phyloP scores from a whole-genome alignment of 2,888 invertebrate genomes.

The Onthophagus sagittarius region DNA sequence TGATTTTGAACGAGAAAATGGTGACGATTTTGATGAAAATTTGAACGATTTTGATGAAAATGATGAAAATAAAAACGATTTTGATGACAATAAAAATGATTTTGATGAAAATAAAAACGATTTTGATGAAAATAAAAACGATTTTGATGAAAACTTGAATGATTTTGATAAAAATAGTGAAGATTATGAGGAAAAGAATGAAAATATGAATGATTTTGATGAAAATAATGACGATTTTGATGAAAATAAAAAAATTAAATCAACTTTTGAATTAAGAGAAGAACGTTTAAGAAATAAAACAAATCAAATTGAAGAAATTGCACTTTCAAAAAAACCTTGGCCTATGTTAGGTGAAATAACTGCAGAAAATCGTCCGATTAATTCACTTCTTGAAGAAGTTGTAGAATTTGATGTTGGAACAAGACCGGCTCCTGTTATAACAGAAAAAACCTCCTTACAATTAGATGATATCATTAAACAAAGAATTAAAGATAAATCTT shows the following conservation, averaged over 20 bases:
- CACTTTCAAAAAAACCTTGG: conserved; percentile 86
- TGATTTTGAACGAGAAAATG: conserved; percentile 32
- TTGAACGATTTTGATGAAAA: conserved; percentile 32
- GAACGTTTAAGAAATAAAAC: conserved; percentile 68
- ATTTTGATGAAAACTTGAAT: conserved; percentile 28
- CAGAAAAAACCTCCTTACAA: conserved; percentile 81
- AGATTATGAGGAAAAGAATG: conserved; percentile 25
- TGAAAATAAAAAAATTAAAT: conserved; percentile 42
- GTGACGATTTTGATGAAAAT: conserved; percentile 29
- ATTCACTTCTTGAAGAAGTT: conserved; percentile 88
- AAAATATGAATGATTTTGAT: conserved; percentile 20
- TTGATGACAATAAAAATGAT: conserved; percentile 27
- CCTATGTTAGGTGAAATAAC: conserved; percentile 87
- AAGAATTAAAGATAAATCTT: conserved; percentile 88
- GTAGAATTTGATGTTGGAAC: conserved; percentile 84
- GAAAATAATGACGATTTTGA: conserved; percentile 13
- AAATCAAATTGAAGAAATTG: conserved; percentile 65
- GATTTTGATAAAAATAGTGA: conserved; percentile 23
- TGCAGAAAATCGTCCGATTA: conserved; percentile 76
- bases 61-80: conserved; percentile 35
- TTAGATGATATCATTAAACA: conserved; percentile 89
- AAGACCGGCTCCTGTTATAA: conserved; percentile 86
- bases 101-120: conserved; percentile 37
- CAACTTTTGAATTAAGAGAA: conserved; percentile 73
- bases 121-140: conserved; percentile 34